A percentile compares a stretch with the other conserved stretches of the same genome.
phyloP scores from a whole-genome alignment of 2,797 vertebrate genomes.

The Clarias platycephalus region DNA sequence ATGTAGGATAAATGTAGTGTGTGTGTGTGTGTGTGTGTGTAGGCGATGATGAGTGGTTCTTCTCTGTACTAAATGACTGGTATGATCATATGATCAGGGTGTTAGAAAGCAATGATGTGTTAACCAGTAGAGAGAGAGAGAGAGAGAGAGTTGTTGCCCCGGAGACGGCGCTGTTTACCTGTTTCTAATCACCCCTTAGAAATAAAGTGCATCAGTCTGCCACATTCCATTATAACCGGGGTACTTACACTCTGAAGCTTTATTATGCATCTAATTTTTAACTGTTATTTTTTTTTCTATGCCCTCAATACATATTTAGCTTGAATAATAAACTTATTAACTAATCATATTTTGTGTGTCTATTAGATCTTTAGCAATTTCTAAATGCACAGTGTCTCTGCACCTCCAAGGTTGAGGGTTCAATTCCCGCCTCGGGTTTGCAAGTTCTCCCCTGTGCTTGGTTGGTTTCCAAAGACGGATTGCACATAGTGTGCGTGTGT shows the following conservation, averaged over 20 bases:
- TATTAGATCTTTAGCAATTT: neutral
- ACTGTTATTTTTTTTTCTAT: too few relatives aligned
- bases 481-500: too few relatives aligned
- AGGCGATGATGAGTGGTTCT: neutral
- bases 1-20: too few relatives aligned
- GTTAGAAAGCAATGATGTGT: neutral
- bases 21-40: neutral
- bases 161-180: conserved; percentile 1
- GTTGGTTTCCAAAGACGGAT: too few relatives aligned
- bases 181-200: too few relatives aligned
- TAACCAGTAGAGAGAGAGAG: neutral
- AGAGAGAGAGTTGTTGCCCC: neutral
- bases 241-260: neutral
- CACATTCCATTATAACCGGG: neutral
- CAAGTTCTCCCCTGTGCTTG: too few relatives aligned
- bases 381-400: neutral
- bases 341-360: neutral
- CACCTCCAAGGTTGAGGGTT: too few relatives aligned
- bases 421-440: too few relatives aligned
- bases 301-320: neutral
- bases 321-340: neutral
- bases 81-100: neutral
- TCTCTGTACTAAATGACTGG: neutral
- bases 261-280: neutral
- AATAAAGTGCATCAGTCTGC: neutral